Percentiles rank a stretch among this genome's conserved stretches.
Conservation (phyloP, 92 coral and sea anemone genomes). For the Muricea muricata region DNA sequence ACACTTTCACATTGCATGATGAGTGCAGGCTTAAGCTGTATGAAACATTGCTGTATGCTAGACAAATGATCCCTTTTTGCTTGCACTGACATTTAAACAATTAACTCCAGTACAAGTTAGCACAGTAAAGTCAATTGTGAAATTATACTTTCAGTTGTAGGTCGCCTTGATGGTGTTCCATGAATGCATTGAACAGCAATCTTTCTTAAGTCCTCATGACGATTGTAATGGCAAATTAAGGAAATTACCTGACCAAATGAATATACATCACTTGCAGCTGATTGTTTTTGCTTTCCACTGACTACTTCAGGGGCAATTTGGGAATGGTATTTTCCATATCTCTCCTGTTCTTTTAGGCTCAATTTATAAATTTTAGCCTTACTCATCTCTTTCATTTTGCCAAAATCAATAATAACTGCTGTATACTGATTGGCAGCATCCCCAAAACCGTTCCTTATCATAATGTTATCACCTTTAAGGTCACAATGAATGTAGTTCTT, state of each 20-base stretch:
- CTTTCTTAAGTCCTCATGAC: too few species aligned
- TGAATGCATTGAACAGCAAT: constrained; percentile 49
- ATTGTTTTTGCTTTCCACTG: constrained; percentile 12
- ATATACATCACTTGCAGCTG: constrained; percentile 45
- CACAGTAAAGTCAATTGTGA: background rate
- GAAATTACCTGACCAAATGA: constrained; percentile 45
- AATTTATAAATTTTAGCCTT: background rate
- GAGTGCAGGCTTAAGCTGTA: too few species aligned
- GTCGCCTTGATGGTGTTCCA: constrained; percentile 37
- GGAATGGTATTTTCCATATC: too few species aligned
- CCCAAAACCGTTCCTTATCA: too few species aligned
- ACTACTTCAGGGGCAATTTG: constrained; percentile 62
- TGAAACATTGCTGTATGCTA: background rate
- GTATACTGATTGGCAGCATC: too few species aligned
- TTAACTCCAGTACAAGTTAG: background rate
- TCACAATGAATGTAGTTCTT: too few species aligned
- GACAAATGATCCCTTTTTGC: too few species aligned
- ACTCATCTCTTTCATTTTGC: background rate
- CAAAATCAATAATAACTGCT: background rate
- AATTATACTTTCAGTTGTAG: background rate
- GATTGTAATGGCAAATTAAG: too few species aligned
- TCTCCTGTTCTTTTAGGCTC: background rate
- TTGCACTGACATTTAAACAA: background rate
- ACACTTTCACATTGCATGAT: too few species aligned
- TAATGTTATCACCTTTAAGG: too few species aligned